Conservation (phyloP, 2,888 invertebrate species). For the Rhagophthalmus giganteus region DNA sequence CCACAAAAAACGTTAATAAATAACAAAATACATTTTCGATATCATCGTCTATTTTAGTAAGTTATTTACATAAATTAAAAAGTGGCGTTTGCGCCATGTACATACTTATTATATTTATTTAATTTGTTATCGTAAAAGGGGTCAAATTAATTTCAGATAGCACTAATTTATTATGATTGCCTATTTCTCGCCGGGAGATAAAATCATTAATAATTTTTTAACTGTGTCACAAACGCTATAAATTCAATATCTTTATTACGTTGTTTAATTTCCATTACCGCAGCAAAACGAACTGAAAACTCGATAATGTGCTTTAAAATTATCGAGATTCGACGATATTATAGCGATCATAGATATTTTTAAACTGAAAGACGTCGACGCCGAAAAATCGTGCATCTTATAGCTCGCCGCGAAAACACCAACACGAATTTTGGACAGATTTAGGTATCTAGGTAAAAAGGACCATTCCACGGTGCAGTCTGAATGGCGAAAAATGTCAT, state of each 20-base stretch:
- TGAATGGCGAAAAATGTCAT: slow-evolving; percentile 28
- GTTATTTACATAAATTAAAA: neutral
- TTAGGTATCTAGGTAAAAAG: neutral
- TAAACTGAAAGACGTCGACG: slow-evolving; percentile 10
- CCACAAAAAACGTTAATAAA: neutral
- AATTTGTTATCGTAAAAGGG: slow-evolving; percentile 30
- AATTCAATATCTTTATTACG: slow-evolving; percentile 18
- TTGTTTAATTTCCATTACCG: slow-evolving; percentile 11
- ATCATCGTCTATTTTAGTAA: neutral
- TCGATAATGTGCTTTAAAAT: slow-evolving; percentile 10
- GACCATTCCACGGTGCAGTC: neutral
- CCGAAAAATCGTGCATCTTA: too few species aligned
- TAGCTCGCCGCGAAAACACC: too few species aligned
- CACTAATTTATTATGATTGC: slow-evolving; percentile 39
- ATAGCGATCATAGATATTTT: slow-evolving; percentile 16
- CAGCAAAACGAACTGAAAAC: slow-evolving; percentile 18
- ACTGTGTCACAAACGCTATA: slow-evolving; percentile 22
- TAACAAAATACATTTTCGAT: neutral
- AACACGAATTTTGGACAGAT: neutral
- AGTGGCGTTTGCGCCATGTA: neutral
- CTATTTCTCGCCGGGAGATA: slow-evolving; percentile 29
- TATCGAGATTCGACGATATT: slow-evolving; percentile 9
- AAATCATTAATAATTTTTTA: slow-evolving; percentile 24
- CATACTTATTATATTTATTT: neutral
- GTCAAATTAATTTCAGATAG: slow-evolving; percentile 48